phyloP scores from a whole-genome alignment of 1,140 invertebrate species.

The Sminthurides bifidus region DNA sequence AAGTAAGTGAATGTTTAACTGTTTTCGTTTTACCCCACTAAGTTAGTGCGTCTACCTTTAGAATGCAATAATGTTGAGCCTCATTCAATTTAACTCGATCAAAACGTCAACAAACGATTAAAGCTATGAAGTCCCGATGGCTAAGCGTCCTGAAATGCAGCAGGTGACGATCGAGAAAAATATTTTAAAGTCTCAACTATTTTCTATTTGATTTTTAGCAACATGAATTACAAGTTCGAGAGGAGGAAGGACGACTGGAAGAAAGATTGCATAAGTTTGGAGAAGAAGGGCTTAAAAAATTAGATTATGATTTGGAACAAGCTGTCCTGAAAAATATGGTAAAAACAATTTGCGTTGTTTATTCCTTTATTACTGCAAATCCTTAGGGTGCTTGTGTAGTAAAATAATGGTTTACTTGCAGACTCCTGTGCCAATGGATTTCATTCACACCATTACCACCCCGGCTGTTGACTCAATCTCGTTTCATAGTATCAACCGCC shows the following conservation, averaged over 20 bases:
- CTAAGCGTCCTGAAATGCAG: too few species aligned
- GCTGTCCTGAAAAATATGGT: constrained; percentile 57
- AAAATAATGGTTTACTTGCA: constrained; percentile 29
- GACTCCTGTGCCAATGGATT: constrained; percentile 50
- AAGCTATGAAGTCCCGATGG: too few species aligned
- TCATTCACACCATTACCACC: constrained; percentile 55
- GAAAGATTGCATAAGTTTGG: constrained; percentile 52
- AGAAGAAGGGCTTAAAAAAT: constrained; percentile 51
- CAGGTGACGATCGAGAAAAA: too few species aligned
- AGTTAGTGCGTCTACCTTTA: too few species aligned
- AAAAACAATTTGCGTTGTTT: constrained; percentile 4
- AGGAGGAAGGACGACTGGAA: constrained; percentile 54
- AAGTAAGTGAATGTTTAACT: constrained; percentile 19
- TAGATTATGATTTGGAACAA: constrained; percentile 47
- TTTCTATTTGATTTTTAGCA: constrained; percentile 33
- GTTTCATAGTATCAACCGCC: constrained; percentile 54
- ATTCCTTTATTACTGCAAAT: not conserved
- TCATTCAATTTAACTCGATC: too few species aligned
- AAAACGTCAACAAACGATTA: too few species aligned
- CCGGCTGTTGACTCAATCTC: constrained; percentile 54
- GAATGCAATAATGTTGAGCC: too few species aligned
- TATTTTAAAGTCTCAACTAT: too few species aligned
- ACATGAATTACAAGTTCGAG: constrained; percentile 47
- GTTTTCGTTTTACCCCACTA: too few species aligned
- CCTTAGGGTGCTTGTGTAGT: not conserved